Evolutionary conservation across 2,797 vertebrate genomes (phyloP).

Genomic region (Acrossocheilus fasciatus): DNA sequence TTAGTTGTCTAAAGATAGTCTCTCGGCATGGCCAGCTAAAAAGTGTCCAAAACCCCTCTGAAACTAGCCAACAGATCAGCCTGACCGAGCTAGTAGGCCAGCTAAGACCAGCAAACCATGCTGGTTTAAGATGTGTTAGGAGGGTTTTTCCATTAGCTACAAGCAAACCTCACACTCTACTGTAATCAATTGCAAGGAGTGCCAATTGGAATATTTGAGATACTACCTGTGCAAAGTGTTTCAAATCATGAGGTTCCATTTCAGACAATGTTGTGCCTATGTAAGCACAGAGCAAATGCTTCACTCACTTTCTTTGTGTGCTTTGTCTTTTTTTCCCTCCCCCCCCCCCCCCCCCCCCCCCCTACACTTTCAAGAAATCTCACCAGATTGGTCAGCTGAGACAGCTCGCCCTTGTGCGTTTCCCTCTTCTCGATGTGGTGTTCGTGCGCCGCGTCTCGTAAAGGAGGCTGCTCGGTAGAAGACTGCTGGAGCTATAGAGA

Average conservation of each 20-base stretch:
- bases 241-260: not conserved
- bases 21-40: not conserved
- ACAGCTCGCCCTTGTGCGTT: slow-evolving; percentile 68
- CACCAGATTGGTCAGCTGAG: slow-evolving; percentile 80
- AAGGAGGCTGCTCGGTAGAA: slow-evolving; percentile 72
- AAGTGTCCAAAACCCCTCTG: not conserved
- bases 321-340: not conserved
- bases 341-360: no score
- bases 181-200: not conserved
- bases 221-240: not conserved
- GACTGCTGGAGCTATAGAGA: slow-evolving; percentile 74
- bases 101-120: not conserved
- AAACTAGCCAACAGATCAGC: not conserved
- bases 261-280: not conserved
- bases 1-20: not conserved
- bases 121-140: not conserved
- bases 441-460: slow-evolving; percentile 66
- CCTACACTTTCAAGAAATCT: slow-evolving; percentile 50
- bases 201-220: not conserved
- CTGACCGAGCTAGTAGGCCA: not conserved
- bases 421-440: slow-evolving; percentile 80
- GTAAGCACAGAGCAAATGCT: not conserved
- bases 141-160: not conserved
- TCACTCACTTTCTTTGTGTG: not conserved
- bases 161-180: no score